Base-by-base conservation (phyloP, 2,888 invertebrate species). In the Drosophila maculinotata region DNA sequence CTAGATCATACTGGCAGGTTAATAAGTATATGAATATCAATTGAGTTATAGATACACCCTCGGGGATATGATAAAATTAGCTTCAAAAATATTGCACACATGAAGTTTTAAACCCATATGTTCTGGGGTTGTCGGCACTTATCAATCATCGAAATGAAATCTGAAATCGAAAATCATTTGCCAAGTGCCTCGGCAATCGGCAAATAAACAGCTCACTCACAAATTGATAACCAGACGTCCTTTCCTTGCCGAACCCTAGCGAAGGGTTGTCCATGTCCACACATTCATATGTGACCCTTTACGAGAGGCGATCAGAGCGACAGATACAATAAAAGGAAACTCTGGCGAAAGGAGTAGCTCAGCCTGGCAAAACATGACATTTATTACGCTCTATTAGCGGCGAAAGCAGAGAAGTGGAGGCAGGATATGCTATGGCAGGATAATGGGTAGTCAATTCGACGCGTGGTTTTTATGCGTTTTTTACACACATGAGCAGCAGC, bases 341-440 rank as follows among this genome's bases (percentile, higher is more conserved):
- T n/a, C n/a, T n/a, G n/a, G n/a, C n/a, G n/a, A n/a, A 79, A 73
- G 71, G 69, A 85, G 81, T 82, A 79, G 65, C 65, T 71, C 63
- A 62, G 69, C 47, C 76, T 52, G 58, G 66, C 58, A 67, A 78
- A 88, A 87, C 84, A 88, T 85, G 84, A 81, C 84, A 88, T 85
- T 85, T 85, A 85, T 85, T 88, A 88, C 82, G 88, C 87, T 84
- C 84, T 85, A 85, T 85, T 88, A 85, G 73, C 87, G 67, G 39
- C 56, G 58, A 60, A 60, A 65, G 59, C 45, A 48, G 49, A 49
- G 31, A 28, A 31, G n/a, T 5, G 45, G 39, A 56, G 48, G 35
- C 60, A 63, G 74, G 54, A 69, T 64, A 63, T 53, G 63, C 45
- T n/a, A 26, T 30, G 49, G n/a, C 64, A 49, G 77, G 53, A 60